A percentile compares a stretch with the other conserved stretches of the same genome.
Conservation (phyloP, 2,797 vertebrate genomes). For the Neosalanx taihuensis region DNA sequence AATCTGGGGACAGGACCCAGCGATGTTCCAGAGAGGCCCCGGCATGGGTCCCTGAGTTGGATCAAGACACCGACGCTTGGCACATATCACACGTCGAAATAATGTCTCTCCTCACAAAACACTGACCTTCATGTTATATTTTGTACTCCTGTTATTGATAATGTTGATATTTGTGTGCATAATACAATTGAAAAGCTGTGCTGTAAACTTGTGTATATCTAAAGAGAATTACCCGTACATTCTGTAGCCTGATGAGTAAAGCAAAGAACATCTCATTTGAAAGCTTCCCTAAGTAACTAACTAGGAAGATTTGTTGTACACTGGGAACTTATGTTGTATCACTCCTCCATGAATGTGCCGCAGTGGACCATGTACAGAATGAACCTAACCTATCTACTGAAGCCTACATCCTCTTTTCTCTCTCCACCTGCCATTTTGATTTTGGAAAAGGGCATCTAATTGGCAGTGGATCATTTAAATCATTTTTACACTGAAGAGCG, state of each 20-base stretch:
- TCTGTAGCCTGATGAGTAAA: no score
- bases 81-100: no score
- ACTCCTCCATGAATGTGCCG: not conserved
- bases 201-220: not conserved
- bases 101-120: no score
- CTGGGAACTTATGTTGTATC: not conserved
- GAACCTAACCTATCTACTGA: not conserved
- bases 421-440: not conserved
- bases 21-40: not conserved
- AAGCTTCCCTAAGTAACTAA: no score
- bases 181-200: not conserved
- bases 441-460: not conserved
- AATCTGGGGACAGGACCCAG: constrained; percentile 45
- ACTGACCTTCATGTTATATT: no score
- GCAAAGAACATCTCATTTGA: no score
- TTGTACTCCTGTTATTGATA: no score
- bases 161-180: not conserved
- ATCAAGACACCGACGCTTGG: not conserved
- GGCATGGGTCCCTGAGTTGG: not conserved
- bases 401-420: not conserved
- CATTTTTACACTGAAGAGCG: no score
- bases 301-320: not conserved
- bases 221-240: not conserved
- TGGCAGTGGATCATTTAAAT: no score
- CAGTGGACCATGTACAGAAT: not conserved